phyloP scores from a whole-genome alignment of 1,140 invertebrate species.

The Hyposmocoma kahamanoa region DNA sequence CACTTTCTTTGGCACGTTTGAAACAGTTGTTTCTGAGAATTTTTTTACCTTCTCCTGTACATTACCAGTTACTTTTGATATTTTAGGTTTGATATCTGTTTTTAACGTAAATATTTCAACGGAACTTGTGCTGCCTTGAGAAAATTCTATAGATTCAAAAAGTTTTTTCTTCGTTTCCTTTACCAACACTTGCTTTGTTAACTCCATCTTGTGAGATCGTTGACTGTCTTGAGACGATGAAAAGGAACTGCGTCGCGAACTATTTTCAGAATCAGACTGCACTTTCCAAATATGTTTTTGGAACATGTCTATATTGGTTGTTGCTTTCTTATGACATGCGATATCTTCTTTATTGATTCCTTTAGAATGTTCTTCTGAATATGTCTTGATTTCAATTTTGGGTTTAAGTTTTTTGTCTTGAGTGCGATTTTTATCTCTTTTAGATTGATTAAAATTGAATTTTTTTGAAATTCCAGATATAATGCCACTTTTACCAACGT shows the following conservation, averaged over 20 bases:
- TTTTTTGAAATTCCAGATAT: slow-evolving; percentile 52
- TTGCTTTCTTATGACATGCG: slow-evolving; percentile 58
- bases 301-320: slow-evolving; percentile 67
- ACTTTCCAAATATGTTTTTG: slow-evolving; percentile 63
- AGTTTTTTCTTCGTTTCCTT: slow-evolving; percentile 41
- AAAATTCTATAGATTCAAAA: slow-evolving; percentile 38
- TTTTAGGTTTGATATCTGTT: slow-evolving; percentile 25
- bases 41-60: slow-evolving; percentile 66
- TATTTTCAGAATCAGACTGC: slow-evolving; percentile 46
- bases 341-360: slow-evolving; percentile 45
- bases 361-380: slow-evolving; percentile 48
- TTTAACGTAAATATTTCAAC: slow-evolving; percentile 25
- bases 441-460: slow-evolving; percentile 58
- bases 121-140: slow-evolving; percentile 23
- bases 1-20: slow-evolving; percentile 27
- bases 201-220: slow-evolving; percentile 13
- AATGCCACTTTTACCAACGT: slow-evolving; percentile 31
- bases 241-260: slow-evolving; percentile 38
- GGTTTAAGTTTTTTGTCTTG: slow-evolving; percentile 30
- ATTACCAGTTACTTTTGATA: slow-evolving; percentile 42
- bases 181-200: slow-evolving; percentile 23
- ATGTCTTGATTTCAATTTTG: slow-evolving; percentile 62
- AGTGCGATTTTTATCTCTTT: slow-evolving; percentile 40
- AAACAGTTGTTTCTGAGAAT: slow-evolving; percentile 44
- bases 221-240: slow-evolving; percentile 40